Percentiles rank a stretch among this genome's conserved stretches.
Evolutionary conservation across 2,888 invertebrate species (phyloP).

Genomic region (Yponomeuta plumbellus): DNA sequence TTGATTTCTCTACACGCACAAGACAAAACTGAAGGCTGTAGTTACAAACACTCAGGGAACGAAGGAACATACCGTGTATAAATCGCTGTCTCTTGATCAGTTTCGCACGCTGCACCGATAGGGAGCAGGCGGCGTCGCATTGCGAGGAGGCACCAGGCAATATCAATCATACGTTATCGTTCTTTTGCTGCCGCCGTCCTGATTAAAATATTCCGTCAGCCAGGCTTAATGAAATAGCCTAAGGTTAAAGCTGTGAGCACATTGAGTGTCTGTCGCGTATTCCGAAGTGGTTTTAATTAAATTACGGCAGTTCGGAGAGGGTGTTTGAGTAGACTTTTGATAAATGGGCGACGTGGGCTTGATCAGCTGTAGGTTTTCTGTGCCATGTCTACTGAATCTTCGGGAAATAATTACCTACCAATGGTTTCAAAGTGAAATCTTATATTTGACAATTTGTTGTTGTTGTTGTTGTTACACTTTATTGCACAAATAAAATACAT

Average conservation of each 20-base stretch:
- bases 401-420: not conserved
- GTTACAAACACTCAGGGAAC: too few relatives aligned
- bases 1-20: too few relatives aligned
- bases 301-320: not conserved
- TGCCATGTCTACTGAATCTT: not conserved
- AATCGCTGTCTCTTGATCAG: not conserved
- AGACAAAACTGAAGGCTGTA: too few relatives aligned
- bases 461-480: too few relatives aligned
- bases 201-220: conserved; percentile 69
- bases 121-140: conserved; percentile 14
- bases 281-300: not conserved
- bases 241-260: conserved; percentile 37
- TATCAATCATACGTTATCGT: conserved; percentile 73
- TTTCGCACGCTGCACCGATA: not conserved
- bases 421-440: not conserved
- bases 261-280: conserved; percentile 22
- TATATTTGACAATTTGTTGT: too few relatives aligned
- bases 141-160: conserved; percentile 28
- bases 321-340: not conserved
- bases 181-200: conserved; percentile 59
- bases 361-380: not conserved
- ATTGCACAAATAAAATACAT: too few relatives aligned
- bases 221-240: conserved; percentile 64
- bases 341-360: not conserved
- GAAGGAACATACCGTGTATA: not conserved